These are phyloP conservation scores for Agrochola litura DNA, from an alignment of 2,888 invertebrate species.

Conservation along the genomic window DNA sequence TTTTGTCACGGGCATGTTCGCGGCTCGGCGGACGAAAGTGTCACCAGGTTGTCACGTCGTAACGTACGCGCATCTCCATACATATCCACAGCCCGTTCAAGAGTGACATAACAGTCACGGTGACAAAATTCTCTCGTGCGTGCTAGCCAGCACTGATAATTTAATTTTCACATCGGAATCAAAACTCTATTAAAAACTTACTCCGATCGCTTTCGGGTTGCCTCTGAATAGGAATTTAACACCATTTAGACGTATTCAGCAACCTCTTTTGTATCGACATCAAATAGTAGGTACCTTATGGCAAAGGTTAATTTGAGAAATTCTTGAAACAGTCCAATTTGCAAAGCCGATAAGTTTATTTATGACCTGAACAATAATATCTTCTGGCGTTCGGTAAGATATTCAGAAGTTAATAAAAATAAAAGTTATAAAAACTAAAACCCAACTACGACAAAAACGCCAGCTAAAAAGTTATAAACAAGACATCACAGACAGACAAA, in stretches of 20 bases:
- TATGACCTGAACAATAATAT: background rate
- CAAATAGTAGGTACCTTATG: background rate
- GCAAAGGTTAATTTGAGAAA: background rate
- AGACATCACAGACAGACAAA: too few species aligned
- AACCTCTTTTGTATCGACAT: background rate
- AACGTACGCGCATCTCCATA: background rate
- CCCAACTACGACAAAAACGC: too few species aligned
- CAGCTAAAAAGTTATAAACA: too few species aligned
- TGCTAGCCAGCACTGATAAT: background rate
- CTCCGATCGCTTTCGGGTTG: background rate
- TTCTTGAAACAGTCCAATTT: background rate
- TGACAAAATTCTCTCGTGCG: background rate
- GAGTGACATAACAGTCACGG: too few species aligned
- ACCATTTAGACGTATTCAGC: background rate
- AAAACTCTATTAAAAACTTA: background rate
- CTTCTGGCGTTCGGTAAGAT: too few species aligned
- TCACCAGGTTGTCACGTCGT: background rate
- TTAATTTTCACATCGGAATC: background rate
- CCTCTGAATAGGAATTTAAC: background rate
- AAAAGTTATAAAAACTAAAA: too few species aligned
- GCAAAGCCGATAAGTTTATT: background rate
- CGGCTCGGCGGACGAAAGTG: background rate
- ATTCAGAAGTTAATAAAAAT: background rate
- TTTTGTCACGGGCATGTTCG: background rate
- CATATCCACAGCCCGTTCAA: background rate